Conservation (phyloP, 2,888 invertebrate genomes). For the Pomacea canaliculata region DNA sequence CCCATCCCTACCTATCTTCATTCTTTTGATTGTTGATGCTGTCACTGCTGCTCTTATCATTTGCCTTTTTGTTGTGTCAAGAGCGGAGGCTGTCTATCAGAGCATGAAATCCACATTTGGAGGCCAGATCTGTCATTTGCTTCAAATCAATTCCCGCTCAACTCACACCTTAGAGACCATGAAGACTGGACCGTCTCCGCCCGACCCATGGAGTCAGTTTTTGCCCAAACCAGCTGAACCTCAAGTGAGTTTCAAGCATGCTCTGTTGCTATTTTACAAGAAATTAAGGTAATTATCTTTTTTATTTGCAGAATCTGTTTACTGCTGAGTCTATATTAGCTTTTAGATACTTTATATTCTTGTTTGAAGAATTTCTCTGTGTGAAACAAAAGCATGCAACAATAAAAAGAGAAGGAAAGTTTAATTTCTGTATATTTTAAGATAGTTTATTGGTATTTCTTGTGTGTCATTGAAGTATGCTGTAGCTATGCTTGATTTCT, state of each 20-base stretch:
- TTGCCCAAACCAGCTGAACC: conserved; percentile 69
- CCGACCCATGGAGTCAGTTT: conserved; percentile 89
- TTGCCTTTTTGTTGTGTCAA: conserved; percentile 64
- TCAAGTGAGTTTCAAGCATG: conserved; percentile 24
- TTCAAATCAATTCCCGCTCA: conserved; percentile 85
- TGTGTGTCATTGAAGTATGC: neutral
- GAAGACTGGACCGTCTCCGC: conserved; percentile 69
- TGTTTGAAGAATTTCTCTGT: too few species aligned
- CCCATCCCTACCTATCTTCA: too few species aligned
- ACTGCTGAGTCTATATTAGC: too few species aligned
- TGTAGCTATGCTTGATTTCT: neutral
- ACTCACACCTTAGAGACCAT: conserved; percentile 52
- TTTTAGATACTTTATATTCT: too few species aligned
- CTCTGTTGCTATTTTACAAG: neutral
- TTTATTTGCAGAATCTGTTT: too few species aligned
- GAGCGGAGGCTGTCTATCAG: conserved; percentile 86
- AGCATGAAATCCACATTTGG: conserved; percentile 90
- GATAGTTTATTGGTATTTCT: neutral
- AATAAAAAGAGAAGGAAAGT: too few species aligned
- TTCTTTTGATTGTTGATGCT: too few species aligned
- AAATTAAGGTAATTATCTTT: too few species aligned
- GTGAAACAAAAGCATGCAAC: too few species aligned
- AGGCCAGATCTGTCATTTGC: conserved; percentile 86
- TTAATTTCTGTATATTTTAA: too few species aligned
- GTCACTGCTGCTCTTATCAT: too few species aligned